Base-by-base conservation (phyloP, 2,113 vertebrate genomes). In the Romanogobio albipinnatus region DNA sequence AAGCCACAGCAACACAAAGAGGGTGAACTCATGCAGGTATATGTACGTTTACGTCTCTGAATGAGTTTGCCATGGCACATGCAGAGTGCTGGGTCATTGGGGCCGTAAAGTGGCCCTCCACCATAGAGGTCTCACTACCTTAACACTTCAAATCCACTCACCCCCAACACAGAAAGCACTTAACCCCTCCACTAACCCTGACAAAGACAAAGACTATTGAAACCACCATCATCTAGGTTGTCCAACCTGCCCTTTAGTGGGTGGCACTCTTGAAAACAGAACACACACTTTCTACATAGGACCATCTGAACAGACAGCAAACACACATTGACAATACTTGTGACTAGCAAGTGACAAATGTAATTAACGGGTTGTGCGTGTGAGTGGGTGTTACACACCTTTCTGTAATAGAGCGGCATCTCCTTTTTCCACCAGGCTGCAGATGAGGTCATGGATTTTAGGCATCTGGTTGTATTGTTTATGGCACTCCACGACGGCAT, bases 361-460 rank as follows among this genome's bases (percentile, higher is more conserved):
- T 81, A 73, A 53, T 19, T 53, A 26, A 6, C 33, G 19, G 51
- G 58, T 7, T 61, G 43, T 79, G 15, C 26, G 53, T 33, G 22
- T 47, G n/a, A 56, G 83, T 78, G 47, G 9, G 17, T 11, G 73
- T 56, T 64, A 24, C 56, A 87, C 76, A 99, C 98, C 97, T 96
- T 97, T 97, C 71, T 98, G 95, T 81, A 99, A 95, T 22, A 95
- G 92, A 17, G 96, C 96, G 0, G 96, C 95, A 19, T 98, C 94
- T 87, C 96, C 97, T 86, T 95, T 96, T 88, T 98, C 94, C 92
- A 99, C 91, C 90, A 99, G 92, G 76, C 29, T 92, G 22, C 96
- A 96, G 49, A 95, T 90, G 92, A 99, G 49, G 87, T 96, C 95
- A 75, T 98, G 97, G 76, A 97, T 90, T 81, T 95, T 93, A 71